A percentile compares a stretch with the other conserved stretches of the same genome.
These are phyloP conservation scores for Cydia pomonella DNA, from an alignment of 1,140 invertebrate species.

Conservation along the genomic window DNA sequence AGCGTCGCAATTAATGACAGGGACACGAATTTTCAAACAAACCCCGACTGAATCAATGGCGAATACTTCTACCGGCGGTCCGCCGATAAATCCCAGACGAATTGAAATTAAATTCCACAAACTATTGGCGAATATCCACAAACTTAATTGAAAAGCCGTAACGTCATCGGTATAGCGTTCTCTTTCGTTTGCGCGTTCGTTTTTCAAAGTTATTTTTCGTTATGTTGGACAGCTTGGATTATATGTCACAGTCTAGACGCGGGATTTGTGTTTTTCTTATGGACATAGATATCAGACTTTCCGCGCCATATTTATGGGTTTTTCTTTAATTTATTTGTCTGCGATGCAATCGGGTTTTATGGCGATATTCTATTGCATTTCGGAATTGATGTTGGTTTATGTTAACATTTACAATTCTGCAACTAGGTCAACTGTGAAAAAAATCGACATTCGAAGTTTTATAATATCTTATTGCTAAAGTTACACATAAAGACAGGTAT, in stretches of 20 bases:
- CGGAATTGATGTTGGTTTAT: not conserved
- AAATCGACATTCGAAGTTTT: too few relatives aligned
- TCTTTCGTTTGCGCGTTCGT: not conserved
- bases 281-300: not conserved
- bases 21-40: constrained; percentile 8
- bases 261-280: constrained; percentile 8
- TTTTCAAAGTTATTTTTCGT: not conserved
- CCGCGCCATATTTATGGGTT: constrained; percentile 1
- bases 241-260: constrained; percentile 11
- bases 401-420: not conserved
- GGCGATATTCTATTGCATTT: not conserved
- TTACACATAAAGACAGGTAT: too few relatives aligned
- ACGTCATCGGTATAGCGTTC: not conserved
- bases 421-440: too few relatives aligned
- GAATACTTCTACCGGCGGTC: not conserved
- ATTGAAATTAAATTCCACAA: constrained; percentile 12
- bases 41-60: constrained; percentile 1
- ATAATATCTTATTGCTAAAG: too few relatives aligned
- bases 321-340: constrained; percentile 15
- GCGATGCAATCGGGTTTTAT: not conserved
- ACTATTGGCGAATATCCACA: not conserved
- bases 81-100: not conserved
- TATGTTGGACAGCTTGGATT: not conserved
- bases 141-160: not conserved
- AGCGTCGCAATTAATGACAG: constrained; percentile 5